A percentile compares a stretch with the other conserved stretches of the same genome.
These are phyloP conservation scores for Chloroclystis v-ata DNA, from an alignment of 2,888 invertebrate genomes.

Conservation along the genomic window DNA sequence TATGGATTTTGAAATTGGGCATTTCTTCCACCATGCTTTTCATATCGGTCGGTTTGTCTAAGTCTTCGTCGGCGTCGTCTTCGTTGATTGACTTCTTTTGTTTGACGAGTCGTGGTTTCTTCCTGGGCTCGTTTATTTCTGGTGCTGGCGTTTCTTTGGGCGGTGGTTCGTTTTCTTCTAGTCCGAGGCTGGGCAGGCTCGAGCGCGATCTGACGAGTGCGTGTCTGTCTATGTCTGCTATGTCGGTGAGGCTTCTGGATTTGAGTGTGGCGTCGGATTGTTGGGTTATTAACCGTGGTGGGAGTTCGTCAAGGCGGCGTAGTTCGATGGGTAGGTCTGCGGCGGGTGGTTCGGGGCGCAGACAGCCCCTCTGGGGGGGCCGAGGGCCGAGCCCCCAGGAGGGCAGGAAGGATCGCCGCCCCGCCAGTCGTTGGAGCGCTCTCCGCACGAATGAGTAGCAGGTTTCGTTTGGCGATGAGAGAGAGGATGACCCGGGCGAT, in stretches of 20 bases:
- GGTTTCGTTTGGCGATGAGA: constrained; percentile 94
- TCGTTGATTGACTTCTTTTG: constrained; percentile 91
- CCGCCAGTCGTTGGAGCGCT: constrained; percentile 91
- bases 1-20: constrained; percentile 81
- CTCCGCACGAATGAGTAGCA: constrained; percentile 95
- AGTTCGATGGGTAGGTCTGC: constrained; percentile 93
- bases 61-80: constrained; percentile 81
- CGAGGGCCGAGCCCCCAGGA: constrained; percentile 81
- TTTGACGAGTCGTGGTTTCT: constrained; percentile 86
- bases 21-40: constrained; percentile 80
- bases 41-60: constrained; percentile 84
- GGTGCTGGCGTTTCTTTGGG: constrained; percentile 44
- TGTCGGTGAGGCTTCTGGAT: constrained; percentile 90
- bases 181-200: constrained; percentile 83
- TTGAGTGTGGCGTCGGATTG: constrained; percentile 81
- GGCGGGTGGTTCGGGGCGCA: constrained; percentile 85
- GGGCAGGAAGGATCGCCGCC: constrained; percentile 85
- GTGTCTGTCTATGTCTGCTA: constrained; percentile 84
- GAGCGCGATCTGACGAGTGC: constrained; percentile 86
- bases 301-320: constrained; percentile 83
- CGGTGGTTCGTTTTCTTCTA: constrained; percentile 54
- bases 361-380: constrained; percentile 65
- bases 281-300: constrained; percentile 68
- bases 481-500: constrained; percentile 89
- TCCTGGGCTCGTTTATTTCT: constrained; percentile 76